A percentile compares a stretch with the other conserved stretches of the same genome.
Evolutionary conservation across 2,888 invertebrate species (phyloP).

Genomic region (Magallana nippona): DNA sequence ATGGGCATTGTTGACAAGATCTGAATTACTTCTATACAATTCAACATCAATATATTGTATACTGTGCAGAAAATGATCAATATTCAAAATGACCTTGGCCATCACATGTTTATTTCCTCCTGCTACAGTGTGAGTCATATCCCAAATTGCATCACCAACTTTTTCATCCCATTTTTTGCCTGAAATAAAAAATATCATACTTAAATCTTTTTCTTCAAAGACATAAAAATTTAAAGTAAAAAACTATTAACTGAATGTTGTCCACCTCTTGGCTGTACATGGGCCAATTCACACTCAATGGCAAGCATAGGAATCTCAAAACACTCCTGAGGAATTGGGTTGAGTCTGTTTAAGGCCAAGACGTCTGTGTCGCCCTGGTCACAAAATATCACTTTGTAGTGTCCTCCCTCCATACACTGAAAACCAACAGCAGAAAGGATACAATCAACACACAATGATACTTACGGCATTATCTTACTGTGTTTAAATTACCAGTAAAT

Average conservation of each 20-base stretch:
- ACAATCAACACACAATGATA: no score
- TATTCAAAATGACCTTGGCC: slow-evolving; percentile 57
- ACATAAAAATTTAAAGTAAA: no score
- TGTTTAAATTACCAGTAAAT: no score
- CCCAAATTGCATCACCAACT: slow-evolving; percentile 82
- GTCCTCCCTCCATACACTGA: slow-evolving; percentile 69
- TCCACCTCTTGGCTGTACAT: slow-evolving; percentile 81
- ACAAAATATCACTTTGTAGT: slow-evolving; percentile 83
- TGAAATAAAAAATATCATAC: slow-evolving; percentile 39
- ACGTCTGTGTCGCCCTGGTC: slow-evolving; percentile 84
- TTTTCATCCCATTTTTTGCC: slow-evolving; percentile 82
- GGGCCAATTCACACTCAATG: slow-evolving; percentile 84
- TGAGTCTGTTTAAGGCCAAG: slow-evolving; percentile 80
- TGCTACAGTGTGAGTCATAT: slow-evolving; percentile 61
- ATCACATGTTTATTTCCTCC: slow-evolving; percentile 62
- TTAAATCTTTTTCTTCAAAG: no score
- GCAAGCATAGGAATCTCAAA: slow-evolving; percentile 84
- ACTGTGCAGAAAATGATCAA: no score
- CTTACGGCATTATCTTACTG: no score
- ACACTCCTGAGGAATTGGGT: slow-evolving; percentile 81
- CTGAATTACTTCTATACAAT: background rate
- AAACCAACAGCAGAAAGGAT: background rate
- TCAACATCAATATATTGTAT: background rate
- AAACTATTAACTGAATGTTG: no score
- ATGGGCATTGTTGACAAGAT: background rate